phyloP scores from a whole-genome alignment of 2,113 vertebrate species.

The Prunella fulvescens region DNA sequence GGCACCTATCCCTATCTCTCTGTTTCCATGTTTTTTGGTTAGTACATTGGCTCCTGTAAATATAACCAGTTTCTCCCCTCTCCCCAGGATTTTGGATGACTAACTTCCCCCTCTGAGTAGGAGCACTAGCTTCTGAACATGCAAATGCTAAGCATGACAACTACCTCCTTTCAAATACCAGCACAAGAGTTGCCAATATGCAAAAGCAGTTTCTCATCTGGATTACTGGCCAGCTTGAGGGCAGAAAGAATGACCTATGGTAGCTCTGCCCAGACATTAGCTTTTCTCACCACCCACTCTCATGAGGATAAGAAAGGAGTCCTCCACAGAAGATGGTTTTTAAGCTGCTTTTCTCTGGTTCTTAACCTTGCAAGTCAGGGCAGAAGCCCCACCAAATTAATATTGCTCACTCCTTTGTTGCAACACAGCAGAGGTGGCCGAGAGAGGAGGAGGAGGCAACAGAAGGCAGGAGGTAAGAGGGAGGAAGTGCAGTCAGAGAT shows the following conservation, averaged over 20 bases:
- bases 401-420: neutral
- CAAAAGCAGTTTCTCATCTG: neutral
- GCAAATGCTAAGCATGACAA: neutral
- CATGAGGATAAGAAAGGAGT: neutral
- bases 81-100: neutral
- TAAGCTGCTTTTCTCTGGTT: neutral
- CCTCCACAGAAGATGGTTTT: neutral
- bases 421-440: rapidly evolving
- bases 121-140: neutral
- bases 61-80: neutral
- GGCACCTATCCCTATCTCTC: neutral
- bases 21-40: neutral
- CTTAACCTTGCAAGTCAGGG: neutral
- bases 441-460: neutral
- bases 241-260: neutral
- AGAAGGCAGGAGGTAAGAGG: neutral
- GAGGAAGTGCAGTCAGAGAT: neutral
- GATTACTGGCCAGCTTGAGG: neutral
- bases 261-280: neutral
- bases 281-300: neutral
- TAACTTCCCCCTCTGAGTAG: neutral
- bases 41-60: neutral
- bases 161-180: neutral
- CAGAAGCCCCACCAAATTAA: neutral
- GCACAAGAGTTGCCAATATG: neutral